Base-by-base conservation (phyloP, 1,140 invertebrate species). In the Drosophila equinoxialis region DNA sequence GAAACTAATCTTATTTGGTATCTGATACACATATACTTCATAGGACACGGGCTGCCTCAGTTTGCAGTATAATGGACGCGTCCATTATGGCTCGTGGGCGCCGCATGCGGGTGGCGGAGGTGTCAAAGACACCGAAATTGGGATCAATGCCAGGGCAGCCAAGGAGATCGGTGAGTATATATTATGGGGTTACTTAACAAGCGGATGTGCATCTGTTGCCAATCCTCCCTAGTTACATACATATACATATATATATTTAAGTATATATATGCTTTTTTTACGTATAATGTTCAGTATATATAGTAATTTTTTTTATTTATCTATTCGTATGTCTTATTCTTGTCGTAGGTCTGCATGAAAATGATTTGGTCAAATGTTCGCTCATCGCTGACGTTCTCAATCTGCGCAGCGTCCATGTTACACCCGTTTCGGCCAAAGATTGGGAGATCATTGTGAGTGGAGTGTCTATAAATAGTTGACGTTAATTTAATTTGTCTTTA, bases 71-170 rank as follows among this genome's bases (percentile, higher is more conserved):
- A 76, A 79, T 71, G 75, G 71, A 30, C 86, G 82, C 37, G 69
- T 75, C 13, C 91, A 92, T 48, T 92, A 91, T 61, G 89, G 67
- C 17, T 91, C 90, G 20, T 92, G 91, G 91, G 81, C 86, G 17
- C 91, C 91, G 33, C 67, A 91, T 60, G 65, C 63, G 23, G 89
- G 91, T 26, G 83, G 82, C 14, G 91, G 91, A 20, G 79, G 77
- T 59, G 77, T 92, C 64, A 91, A 90, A 80, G 91, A 92, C 60
- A 91, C 82, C 6, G 91, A 92, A 77, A 92, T 92, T 87, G 91
- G 91, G 71, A 92, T 92, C 67, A 92, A 92, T 91, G 91, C 91
- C 81, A 87, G 91, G 68, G 90, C 91, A 67, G 91, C 91, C 69
- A 92, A 92, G 75, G 87, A 91, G 75, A 90, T 92, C 23, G 91